Percentiles rank a stretch among this genome's conserved stretches.
Conservation (phyloP, 2,797 vertebrate genomes). For the Hoplostethus atlanticus region DNA sequence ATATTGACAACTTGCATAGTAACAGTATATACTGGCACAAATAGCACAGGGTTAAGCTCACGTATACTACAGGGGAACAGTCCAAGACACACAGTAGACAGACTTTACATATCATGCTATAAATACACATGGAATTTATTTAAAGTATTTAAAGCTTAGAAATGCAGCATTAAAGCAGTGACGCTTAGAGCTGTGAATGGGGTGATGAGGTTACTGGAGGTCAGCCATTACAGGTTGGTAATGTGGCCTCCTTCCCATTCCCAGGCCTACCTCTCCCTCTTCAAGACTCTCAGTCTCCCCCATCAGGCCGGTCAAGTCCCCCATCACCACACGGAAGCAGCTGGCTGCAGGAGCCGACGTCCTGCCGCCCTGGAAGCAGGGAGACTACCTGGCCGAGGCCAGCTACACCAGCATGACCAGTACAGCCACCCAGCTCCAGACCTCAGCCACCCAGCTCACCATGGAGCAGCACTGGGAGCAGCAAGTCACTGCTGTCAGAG, state of each 20-base stretch:
- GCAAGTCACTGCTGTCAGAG: conserved; percentile 68
- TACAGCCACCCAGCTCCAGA: conserved; percentile 49
- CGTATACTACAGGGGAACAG: no score
- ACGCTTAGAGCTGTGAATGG: not conserved
- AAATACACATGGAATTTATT: no score
- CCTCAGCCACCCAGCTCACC: conserved; percentile 77
- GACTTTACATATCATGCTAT: no score
- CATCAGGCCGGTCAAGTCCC: conserved; percentile 90
- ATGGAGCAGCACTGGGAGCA: conserved; percentile 87
- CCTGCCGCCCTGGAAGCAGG: conserved; percentile 94
- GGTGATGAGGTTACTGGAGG: not conserved
- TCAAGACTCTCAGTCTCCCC: conserved; percentile 89
- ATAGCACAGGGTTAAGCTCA: not conserved
- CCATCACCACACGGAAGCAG: conserved; percentile 81
- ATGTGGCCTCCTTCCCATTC: conserved; percentile 19
- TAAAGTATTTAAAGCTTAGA: no score
- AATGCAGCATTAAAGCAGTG: no score
- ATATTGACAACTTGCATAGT: not conserved
- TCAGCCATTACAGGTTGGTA: not conserved
- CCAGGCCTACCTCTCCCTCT: conserved; percentile 87
- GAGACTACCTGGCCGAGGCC: conserved; percentile 83
- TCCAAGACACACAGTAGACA: no score
- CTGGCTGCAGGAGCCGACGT: conserved; percentile 79
- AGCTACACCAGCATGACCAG: conserved; percentile 82
- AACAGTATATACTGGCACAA: not conserved